Evolutionary conservation across 2,113 vertebrate species (phyloP).

Genomic region (Phoxinus phoxinus): DNA sequence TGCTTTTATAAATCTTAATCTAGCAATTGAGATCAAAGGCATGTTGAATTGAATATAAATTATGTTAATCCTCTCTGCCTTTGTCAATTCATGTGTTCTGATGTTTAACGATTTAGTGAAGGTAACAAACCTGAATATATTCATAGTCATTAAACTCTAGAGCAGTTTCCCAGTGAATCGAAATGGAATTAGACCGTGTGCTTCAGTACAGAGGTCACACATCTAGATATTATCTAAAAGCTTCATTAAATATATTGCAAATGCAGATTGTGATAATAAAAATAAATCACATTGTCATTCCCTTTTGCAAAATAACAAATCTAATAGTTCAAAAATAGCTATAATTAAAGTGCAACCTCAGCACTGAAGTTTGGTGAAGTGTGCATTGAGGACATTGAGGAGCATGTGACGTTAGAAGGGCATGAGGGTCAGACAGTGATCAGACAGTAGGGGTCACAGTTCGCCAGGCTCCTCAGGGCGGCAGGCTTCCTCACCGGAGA

Average conservation of each 20-base stretch:
- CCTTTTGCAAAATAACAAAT: neutral
- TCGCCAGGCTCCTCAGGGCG: conserved; percentile 43
- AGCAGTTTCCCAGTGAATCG: neutral
- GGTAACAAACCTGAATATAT: neutral
- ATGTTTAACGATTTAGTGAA: neutral
- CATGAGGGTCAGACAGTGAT: conserved; percentile 44
- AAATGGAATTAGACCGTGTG: conserved; percentile 46
- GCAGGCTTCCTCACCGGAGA: conserved; percentile 86
- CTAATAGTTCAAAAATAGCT: neutral
- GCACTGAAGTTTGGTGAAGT: conserved; percentile 57
- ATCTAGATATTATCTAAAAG: neutral
- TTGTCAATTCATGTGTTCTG: neutral
- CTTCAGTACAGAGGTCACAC: conserved; percentile 57
- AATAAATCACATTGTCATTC: neutral
- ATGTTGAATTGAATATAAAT: neutral
- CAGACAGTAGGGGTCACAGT: conserved; percentile 42
- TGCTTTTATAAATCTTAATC: conserved; percentile 12
- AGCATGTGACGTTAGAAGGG: conserved; percentile 42
- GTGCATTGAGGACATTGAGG: conserved; percentile 43
- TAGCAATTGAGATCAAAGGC: conserved; percentile 16
- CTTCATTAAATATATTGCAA: neutral
- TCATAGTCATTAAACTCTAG: neutral
- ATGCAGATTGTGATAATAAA: neutral
- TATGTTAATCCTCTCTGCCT: neutral
- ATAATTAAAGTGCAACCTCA: conserved; percentile 42